Evolutionary conservation across 1,140 invertebrate species (phyloP), one percentile per base, ranked within the genome.

Genomic region (Drosophila tani): DNA sequence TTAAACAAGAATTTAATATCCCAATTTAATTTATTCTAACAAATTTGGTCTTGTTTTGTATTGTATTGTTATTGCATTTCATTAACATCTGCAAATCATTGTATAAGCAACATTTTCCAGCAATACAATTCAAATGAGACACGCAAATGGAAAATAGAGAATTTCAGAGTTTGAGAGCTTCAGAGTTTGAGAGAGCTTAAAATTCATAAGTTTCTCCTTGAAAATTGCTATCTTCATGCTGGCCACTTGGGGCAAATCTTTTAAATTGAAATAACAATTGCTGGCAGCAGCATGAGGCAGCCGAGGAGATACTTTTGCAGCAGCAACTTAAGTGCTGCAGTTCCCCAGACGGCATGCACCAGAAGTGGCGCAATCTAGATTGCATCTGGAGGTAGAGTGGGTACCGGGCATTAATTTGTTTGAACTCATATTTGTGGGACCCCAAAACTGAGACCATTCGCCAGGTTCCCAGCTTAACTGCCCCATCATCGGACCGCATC

Each of bases 191-290:
- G 6, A 68, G 32, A 35, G 66, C 53, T 65, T 71, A 38, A 79
- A 82, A 51, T 63, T 66, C 56, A 66, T 64, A 51, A 82, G 27
- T 53, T 59, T 50, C 53, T 43, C 38, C 47, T 43, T 65, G 64
- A 19, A 57, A 45, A 46, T 58, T 56, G 56, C 56, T 51, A 45
- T 47, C 12, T 41, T 17, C 29, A 24, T 43, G 41, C 49, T 50
- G n/a, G 45, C 56, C 74, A 75, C 63, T 46, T 47, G 60, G 60
- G 65, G 64, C 35, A 75, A 79, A 65, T 82, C 66, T 79, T 49
- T 53, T 65, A 68, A 87, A 82, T 86, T 68, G 75, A 43, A 79
- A 87, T 73, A 73, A 68, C 75, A 82, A 86, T 75, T 47, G 32
- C 59, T 45, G 24, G 41, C n/a, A 59, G 41, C n/a, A 59, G 59